These are phyloP conservation scores for Chaetura pelagica DNA, from an alignment of 2,113 vertebrate species.

Conservation along the genomic window DNA sequence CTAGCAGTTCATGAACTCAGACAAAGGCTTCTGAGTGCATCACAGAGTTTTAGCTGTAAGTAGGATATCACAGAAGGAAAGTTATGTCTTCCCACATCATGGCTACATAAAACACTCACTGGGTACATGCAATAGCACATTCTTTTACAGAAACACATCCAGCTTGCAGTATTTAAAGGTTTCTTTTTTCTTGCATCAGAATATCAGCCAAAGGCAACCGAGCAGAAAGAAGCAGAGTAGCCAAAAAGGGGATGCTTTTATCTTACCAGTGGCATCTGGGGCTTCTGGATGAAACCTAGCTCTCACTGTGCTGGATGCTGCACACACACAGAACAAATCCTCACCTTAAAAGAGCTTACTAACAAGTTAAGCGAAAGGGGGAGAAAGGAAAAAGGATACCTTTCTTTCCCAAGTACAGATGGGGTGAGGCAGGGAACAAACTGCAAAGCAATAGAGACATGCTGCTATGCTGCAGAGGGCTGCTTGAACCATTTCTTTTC, in stretches of 20 bases:
- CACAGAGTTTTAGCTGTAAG: not conserved
- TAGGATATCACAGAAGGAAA: not conserved
- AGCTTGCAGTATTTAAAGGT: not conserved
- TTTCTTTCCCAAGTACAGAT: not conserved
- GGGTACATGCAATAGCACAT: not conserved
- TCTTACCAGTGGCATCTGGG: not conserved
- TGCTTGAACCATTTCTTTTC: not conserved
- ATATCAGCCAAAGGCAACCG: not conserved
- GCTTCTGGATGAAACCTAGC: not conserved
- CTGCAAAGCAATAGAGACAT: not conserved
- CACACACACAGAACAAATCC: not conserved
- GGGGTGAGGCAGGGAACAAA: not conserved
- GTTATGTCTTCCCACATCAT: not conserved
- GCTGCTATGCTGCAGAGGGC: not conserved
- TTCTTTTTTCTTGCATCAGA: not conserved
- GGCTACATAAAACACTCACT: not conserved
- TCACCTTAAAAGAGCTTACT: not conserved
- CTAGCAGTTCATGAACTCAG: not conserved
- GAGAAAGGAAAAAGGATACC: not conserved
- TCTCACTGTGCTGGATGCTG: not conserved
- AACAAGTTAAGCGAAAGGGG: not conserved
- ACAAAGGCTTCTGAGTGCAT: not conserved
- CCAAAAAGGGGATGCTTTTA: not conserved
- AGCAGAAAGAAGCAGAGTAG: not conserved
- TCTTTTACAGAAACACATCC: not conserved